These are phyloP conservation scores for Zaprionus ghesquierei DNA, from an alignment of 1,140 invertebrate species.

Conservation along the genomic window DNA sequence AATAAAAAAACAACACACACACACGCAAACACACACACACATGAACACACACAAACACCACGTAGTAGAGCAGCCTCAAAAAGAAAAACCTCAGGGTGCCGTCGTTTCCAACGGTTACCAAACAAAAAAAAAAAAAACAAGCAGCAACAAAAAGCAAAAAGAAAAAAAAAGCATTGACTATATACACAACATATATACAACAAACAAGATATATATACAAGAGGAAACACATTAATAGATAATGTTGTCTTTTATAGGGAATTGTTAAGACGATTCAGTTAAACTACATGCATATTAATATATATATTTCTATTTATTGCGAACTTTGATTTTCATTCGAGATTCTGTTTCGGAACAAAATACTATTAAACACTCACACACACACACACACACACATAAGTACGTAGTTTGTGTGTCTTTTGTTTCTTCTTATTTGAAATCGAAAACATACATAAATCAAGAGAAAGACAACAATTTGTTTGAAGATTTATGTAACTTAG, in stretches of 20 bases:
- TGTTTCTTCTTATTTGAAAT: slow-evolving; percentile 62
- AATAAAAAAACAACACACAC: slow-evolving; percentile 37
- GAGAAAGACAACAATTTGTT: slow-evolving; percentile 60
- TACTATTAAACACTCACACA: slow-evolving; percentile 55
- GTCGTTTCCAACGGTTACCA: slow-evolving; percentile 72
- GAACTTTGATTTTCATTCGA: slow-evolving; percentile 49
- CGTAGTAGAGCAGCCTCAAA: slow-evolving; percentile 69
- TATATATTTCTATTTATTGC: slow-evolving; percentile 67
- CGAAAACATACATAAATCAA: slow-evolving; percentile 58
- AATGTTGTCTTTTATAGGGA: slow-evolving; percentile 82
- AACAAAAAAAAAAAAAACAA: slow-evolving; percentile 11
- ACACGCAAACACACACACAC: slow-evolving; percentile 41
- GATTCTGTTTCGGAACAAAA: slow-evolving; percentile 47
- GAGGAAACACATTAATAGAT: slow-evolving; percentile 66
- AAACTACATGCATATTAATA: slow-evolving; percentile 4
- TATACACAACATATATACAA: slow-evolving; percentile 54
- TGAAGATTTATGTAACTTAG: slow-evolving; percentile 80
- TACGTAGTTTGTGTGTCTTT: slow-evolving; percentile 53
- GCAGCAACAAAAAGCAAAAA: slow-evolving; percentile 30
- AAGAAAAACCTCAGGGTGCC: slow-evolving; percentile 68
- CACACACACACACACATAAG: slow-evolving; percentile 10
- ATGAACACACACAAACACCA: slow-evolving; percentile 44
- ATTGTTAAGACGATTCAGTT: slow-evolving; percentile 71
- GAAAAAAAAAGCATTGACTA: slow-evolving; percentile 51
- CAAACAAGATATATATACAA: slow-evolving; percentile 51